A percentile compares a stretch with the other conserved stretches of the same genome.
These are phyloP conservation scores for Polietes domitor DNA, from an alignment of 2,888 invertebrate genomes.

Conservation along the genomic window DNA sequence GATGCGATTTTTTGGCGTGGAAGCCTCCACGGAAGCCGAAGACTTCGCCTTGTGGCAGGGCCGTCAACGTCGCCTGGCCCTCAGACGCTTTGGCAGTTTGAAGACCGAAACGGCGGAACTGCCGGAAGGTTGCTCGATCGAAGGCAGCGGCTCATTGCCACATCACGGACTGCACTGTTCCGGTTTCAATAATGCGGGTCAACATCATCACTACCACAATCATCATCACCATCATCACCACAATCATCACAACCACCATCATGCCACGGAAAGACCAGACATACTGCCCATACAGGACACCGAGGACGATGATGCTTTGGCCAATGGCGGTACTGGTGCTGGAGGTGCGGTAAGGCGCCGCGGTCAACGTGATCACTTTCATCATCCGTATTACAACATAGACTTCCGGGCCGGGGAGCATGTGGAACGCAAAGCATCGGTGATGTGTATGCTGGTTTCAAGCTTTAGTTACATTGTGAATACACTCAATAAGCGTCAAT, in stretches of 20 bases:
- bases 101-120: slow-evolving; percentile 60
- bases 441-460: slow-evolving; percentile 78
- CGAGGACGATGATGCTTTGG: slow-evolving; percentile 69
- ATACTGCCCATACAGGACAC: slow-evolving; percentile 78
- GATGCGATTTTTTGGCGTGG: slow-evolving; percentile 79
- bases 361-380: slow-evolving; percentile 56
- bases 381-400: slow-evolving; percentile 59
- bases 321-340: slow-evolving; percentile 33
- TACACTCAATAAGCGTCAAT: slow-evolving; percentile 82
- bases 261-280: slow-evolving; percentile 77
- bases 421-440: slow-evolving; percentile 79
- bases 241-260: slow-evolving; percentile 66
- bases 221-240: slow-evolving; percentile 68
- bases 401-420: slow-evolving; percentile 78
- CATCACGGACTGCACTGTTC: slow-evolving; percentile 45
- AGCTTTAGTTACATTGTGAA: slow-evolving; percentile 79
- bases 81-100: slow-evolving; percentile 77
- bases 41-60: slow-evolving; percentile 78
- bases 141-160: slow-evolving; percentile 19
- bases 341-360: slow-evolving; percentile 22
- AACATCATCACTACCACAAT: slow-evolving; percentile 60
- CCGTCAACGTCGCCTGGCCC: slow-evolving; percentile 78
- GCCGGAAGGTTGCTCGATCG: slow-evolving; percentile 47
- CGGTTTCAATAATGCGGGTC: slow-evolving; percentile 52
- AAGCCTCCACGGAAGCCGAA: slow-evolving; percentile 76